Evolutionary conservation across 2,888 invertebrate species (phyloP).

Genomic region (Biston stratarius): DNA sequence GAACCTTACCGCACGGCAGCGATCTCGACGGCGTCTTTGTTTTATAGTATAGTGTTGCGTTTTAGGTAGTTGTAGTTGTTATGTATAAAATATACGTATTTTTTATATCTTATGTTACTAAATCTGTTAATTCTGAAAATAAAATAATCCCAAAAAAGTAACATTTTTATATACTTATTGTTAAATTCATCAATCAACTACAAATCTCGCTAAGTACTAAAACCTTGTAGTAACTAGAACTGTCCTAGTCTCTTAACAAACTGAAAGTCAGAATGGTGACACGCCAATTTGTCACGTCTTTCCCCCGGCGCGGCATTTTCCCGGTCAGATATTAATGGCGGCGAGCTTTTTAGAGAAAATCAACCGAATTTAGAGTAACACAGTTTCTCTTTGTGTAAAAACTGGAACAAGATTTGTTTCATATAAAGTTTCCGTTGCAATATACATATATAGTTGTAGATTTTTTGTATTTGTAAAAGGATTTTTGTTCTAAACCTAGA

Average conservation of each 20-base stretch:
- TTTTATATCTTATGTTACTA: no score
- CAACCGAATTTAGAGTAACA: constrained; percentile 19
- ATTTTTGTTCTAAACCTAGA: no score
- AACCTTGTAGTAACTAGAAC: constrained; percentile 5
- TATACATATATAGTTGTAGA: not conserved
- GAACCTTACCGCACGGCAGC: no score
- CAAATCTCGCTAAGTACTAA: not conserved
- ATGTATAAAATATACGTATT: no score
- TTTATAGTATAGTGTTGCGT: no score
- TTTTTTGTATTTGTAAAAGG: not conserved
- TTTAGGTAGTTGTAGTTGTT: no score
- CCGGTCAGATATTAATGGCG: constrained; percentile 34
- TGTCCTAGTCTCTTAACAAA: not conserved
- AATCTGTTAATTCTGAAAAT: no score
- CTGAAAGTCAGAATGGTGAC: constrained; percentile 42
- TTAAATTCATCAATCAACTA: not conserved
- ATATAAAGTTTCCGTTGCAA: not conserved
- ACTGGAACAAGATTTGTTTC: not conserved
- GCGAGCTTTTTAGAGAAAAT: constrained; percentile 11
- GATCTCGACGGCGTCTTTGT: no score
- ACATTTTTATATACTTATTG: no score
- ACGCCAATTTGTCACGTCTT: constrained; percentile 44
- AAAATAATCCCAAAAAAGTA: no score
- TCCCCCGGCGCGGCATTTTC: constrained; percentile 22
- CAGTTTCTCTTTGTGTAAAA: not conserved